Conservation (phyloP, 2,797 vertebrate species). For the Myotis pilosus region DNA sequence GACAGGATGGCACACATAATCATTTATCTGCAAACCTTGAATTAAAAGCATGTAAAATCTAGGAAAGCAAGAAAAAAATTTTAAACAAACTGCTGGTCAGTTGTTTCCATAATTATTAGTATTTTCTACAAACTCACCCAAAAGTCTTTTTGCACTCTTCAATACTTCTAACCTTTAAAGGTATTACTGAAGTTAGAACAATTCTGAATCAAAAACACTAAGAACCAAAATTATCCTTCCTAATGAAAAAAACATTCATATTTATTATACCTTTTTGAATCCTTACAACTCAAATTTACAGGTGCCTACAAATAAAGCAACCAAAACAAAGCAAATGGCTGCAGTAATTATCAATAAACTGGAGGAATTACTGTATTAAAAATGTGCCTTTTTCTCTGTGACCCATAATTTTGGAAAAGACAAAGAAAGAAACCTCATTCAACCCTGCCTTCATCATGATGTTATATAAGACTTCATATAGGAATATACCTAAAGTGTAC, state of each 20-base stretch:
- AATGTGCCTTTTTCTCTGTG: neutral
- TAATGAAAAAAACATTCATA: constrained; percentile 16
- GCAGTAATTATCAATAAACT: constrained; percentile 1
- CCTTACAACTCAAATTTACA: constrained; percentile 38
- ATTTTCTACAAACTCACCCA: constrained; percentile 61
- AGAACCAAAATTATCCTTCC: constrained; percentile 34
- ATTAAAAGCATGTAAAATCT: constrained; percentile 98
- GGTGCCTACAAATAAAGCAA: constrained; percentile 14
- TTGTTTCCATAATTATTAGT: constrained; percentile 59
- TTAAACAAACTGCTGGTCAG: constrained; percentile 76
- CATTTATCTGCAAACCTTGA: constrained; percentile 93
- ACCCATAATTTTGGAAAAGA: neutral
- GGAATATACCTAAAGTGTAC: neutral
- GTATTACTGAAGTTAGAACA: constrained; percentile 39
- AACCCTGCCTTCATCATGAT: neutral
- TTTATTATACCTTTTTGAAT: neutral
- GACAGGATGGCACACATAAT: constrained; percentile 91
- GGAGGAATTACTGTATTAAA: neutral
- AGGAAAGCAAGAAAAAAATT: constrained; percentile 83
- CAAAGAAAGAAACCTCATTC: neutral
- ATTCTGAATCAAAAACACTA: constrained; percentile 45
- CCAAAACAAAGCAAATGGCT: constrained; percentile 37
- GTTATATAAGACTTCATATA: neutral
- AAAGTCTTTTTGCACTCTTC: constrained; percentile 51
- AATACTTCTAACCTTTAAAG: constrained; percentile 52